Percentiles rank a stretch among this genome's conserved stretches.
Conservation (phyloP, 2,113 vertebrate genomes). For the Conger conger region DNA sequence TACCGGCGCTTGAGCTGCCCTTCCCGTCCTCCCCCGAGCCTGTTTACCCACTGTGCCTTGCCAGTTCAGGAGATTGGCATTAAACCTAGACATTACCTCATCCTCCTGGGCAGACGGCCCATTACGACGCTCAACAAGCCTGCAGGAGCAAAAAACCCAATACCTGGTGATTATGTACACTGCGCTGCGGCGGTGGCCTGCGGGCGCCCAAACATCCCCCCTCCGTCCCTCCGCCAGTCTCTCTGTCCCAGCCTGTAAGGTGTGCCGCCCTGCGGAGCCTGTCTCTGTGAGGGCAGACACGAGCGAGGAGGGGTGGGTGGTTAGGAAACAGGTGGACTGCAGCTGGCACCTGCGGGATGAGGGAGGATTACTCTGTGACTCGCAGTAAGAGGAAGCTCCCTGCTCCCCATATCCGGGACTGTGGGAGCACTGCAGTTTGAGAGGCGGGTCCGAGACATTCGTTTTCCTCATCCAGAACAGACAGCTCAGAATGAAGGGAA, state of each 20-base stretch:
- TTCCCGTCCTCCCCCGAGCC: constrained; percentile 68
- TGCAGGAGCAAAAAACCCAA: constrained; percentile 82
- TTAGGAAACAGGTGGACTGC: constrained; percentile 55
- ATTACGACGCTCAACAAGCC: constrained; percentile 92
- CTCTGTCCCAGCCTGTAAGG: constrained; percentile 35
- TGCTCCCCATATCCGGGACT: neutral
- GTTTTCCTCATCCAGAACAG: neutral
- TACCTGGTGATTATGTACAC: constrained; percentile 86
- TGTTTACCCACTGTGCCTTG: constrained; percentile 76
- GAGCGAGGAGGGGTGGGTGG: constrained; percentile 36
- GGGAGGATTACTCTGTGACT: constrained; percentile 5
- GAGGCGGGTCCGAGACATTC: neutral
- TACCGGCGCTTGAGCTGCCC: constrained; percentile 55
- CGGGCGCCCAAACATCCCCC: constrained; percentile 64
- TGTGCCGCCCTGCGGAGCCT: constrained; percentile 54
- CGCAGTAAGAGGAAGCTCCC: constrained; percentile 12
- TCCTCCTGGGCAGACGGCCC: constrained; percentile 88
- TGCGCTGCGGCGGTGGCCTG: constrained; percentile 66
- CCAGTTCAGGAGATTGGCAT: constrained; percentile 90
- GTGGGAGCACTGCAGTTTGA: neutral
- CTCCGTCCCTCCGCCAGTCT: constrained; percentile 58
- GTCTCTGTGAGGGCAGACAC: constrained; percentile 49
- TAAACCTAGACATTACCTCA: constrained; percentile 98
- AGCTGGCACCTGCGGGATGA: constrained; percentile 12
- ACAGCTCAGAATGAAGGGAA: neutral